phyloP scores from a whole-genome alignment of 2,113 vertebrate genomes.

The Piprites chloris region DNA sequence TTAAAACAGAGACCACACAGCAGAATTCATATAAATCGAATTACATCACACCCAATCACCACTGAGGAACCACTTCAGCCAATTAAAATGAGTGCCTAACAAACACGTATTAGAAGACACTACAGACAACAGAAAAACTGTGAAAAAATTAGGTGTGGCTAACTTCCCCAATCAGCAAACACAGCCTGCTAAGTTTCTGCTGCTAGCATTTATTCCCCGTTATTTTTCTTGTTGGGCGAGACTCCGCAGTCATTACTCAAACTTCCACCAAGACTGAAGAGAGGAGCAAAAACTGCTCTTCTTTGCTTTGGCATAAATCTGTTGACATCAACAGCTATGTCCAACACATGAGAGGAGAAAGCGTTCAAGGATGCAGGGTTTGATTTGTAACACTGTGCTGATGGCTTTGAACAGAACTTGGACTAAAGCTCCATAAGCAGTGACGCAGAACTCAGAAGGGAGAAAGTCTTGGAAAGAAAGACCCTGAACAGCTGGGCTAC shows the following conservation, averaged over 20 bases:
- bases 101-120: background rate
- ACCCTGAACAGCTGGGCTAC: background rate
- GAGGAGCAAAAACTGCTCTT: background rate
- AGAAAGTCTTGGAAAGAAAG: background rate
- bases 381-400: background rate
- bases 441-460: fast-evolving
- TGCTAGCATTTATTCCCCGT: background rate
- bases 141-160: background rate
- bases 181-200: background rate
- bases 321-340: background rate
- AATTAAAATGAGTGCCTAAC: fast-evolving
- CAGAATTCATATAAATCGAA: background rate
- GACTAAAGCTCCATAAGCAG: background rate
- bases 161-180: background rate
- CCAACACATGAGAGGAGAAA: background rate
- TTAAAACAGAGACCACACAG: background rate
- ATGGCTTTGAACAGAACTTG: background rate
- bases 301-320: conserved; percentile 12
- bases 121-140: background rate
- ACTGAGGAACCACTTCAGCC: background rate
- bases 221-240: background rate
- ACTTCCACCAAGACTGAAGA: background rate
- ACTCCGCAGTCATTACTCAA: conserved; percentile 23
- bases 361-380: conserved; percentile 10
- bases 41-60: background rate